phyloP scores from a whole-genome alignment of 1,140 invertebrate genomes.

The Lepidurus apus region DNA sequence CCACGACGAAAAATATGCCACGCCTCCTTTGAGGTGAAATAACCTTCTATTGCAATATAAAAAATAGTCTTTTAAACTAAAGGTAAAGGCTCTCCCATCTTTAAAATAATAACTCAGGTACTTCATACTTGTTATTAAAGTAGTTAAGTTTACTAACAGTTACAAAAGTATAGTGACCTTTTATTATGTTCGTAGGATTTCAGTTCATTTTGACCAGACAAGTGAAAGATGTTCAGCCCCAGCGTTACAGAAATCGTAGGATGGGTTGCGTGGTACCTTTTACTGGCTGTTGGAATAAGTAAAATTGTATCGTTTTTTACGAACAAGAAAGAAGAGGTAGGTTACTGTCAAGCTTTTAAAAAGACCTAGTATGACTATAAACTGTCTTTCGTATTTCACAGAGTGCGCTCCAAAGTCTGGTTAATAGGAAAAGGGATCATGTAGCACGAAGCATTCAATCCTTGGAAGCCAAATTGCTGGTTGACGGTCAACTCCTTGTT shows the following conservation, averaged over 20 bases:
- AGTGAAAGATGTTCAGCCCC: not conserved
- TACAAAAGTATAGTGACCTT: too few species aligned
- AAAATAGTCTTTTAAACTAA: too few species aligned
- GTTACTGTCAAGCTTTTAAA: not conserved
- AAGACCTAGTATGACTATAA: not conserved
- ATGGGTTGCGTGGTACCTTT: not conserved
- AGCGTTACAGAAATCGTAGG: not conserved
- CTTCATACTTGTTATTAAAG: too few species aligned
- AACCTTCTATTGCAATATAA: too few species aligned
- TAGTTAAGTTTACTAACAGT: too few species aligned
- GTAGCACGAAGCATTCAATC: not conserved
- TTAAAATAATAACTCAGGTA: too few species aligned
- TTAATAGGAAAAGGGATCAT: not conserved
- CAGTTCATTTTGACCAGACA: not conserved
- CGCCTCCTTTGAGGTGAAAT: too few species aligned
- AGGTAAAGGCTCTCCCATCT: too few species aligned
- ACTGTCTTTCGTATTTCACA: not conserved
- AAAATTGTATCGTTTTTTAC: not conserved
- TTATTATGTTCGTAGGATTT: too few species aligned
- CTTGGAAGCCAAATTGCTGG: not conserved
- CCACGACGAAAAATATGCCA: too few species aligned
- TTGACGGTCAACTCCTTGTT: not conserved
- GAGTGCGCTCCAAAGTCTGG: not conserved
- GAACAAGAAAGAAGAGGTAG: not conserved
- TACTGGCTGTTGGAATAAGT: not conserved